Percentiles rank a stretch among this genome's conserved stretches.
Conservation (phyloP, 2,888 invertebrate genomes). For the Balanococcus diminutus region DNA sequence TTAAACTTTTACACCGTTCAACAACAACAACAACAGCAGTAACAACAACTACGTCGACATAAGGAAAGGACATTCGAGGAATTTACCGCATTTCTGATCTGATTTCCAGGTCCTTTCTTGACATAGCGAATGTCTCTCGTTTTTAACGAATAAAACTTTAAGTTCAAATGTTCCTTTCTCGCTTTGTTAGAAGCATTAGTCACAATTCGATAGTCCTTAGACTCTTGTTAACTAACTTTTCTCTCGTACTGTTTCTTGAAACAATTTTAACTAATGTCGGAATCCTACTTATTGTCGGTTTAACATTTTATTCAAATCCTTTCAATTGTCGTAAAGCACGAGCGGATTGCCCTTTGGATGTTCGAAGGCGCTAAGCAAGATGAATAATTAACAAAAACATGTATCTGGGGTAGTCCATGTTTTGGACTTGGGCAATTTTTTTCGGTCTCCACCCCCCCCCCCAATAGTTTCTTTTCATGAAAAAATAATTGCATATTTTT, state of each 20-base stretch:
- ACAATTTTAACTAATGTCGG: constrained; percentile 41
- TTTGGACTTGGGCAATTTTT: neutral
- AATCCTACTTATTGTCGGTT: constrained; percentile 42
- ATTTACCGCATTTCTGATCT: constrained; percentile 55
- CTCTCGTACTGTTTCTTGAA: constrained; percentile 29
- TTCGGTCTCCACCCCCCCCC: neutral
- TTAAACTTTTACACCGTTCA: constrained; percentile 54
- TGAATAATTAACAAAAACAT: constrained; percentile 14
- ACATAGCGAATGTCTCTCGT: constrained; percentile 40
- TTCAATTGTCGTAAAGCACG: constrained; percentile 35
- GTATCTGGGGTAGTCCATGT: neutral
- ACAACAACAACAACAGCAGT: neutral
- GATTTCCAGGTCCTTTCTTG: constrained; percentile 54
- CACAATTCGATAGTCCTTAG: constrained; percentile 50
- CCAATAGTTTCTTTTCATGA: too few relatives aligned
- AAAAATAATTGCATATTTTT: too few relatives aligned
- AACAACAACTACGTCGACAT: constrained; percentile 52
- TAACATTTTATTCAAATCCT: constrained; percentile 43
- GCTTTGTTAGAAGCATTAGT: constrained; percentile 49
- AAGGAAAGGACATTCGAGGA: constrained; percentile 55
- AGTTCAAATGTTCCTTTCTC: constrained; percentile 51
- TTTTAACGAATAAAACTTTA: constrained; percentile 47
- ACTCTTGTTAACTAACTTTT: constrained; percentile 44
- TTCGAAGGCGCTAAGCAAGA: neutral
- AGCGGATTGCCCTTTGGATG: constrained; percentile 12